phyloP scores from a whole-genome alignment of 2,888 invertebrate genomes.

The Acanthosepion pharaonis region DNA sequence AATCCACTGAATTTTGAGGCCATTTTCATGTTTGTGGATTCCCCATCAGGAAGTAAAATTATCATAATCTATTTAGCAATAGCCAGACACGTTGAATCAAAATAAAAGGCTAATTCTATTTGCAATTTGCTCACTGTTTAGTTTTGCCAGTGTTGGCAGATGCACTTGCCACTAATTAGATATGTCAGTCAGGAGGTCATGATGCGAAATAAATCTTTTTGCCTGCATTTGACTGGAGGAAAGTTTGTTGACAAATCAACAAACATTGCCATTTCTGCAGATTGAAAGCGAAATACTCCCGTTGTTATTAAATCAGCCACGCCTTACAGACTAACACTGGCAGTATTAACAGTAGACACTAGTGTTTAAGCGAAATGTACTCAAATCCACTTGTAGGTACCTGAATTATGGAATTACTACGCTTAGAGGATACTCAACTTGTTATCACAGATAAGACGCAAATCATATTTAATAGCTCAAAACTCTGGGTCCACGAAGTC shows the following conservation, averaged over 20 bases:
- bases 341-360: not conserved
- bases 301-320: not conserved
- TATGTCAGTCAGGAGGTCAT: not conserved
- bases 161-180: not conserved
- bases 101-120: not conserved
- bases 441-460: no score
- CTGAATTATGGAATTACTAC: no score
- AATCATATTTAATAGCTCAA: no score
- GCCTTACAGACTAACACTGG: not conserved
- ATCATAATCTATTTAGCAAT: not conserved
- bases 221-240: not conserved
- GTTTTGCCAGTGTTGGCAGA: not conserved
- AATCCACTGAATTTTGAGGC: not conserved
- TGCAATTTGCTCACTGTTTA: not conserved
- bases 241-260: constrained; percentile 33
- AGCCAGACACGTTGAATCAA: not conserved
- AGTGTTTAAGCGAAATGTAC: not conserved
- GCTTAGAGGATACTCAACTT: no score
- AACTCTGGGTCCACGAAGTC: no score
- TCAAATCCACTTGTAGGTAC: not conserved
- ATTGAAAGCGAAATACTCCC: not conserved
- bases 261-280: not conserved
- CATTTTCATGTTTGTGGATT: not conserved
- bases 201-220: constrained; percentile 18
- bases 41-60: not conserved